A percentile compares a stretch with the other conserved stretches of the same genome.
Conservation (phyloP, 2,888 invertebrate genomes). For the Ditula angustiorana region DNA sequence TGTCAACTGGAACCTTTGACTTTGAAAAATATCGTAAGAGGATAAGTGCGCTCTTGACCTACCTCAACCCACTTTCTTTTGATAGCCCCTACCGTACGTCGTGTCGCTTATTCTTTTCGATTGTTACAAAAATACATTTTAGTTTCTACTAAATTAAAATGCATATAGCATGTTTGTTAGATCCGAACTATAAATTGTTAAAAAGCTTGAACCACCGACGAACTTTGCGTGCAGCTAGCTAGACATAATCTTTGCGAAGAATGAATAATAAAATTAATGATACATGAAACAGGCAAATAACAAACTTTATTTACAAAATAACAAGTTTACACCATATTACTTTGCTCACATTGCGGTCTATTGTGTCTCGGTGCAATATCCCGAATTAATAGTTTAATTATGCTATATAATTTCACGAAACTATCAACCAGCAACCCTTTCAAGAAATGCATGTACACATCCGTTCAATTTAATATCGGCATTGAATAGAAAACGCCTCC, state of each 20-base stretch:
- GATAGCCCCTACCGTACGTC: constrained; percentile 7
- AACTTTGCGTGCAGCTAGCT: constrained; percentile 32
- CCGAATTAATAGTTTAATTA: constrained; percentile 37
- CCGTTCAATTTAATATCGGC: constrained; percentile 72
- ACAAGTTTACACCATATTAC: neutral
- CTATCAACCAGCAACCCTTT: constrained; percentile 58
- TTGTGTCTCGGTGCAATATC: constrained; percentile 9
- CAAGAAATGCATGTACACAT: constrained; percentile 61
- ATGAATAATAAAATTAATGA: constrained; percentile 30
- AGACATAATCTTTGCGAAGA: constrained; percentile 31
- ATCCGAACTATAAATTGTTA: constrained; percentile 17
- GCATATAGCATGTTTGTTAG: constrained; percentile 8
- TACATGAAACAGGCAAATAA: constrained; percentile 10
- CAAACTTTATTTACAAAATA: constrained; percentile 11
- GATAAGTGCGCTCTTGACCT: constrained; percentile 26
- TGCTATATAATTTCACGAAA: constrained; percentile 51
- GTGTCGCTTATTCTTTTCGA: constrained; percentile 1
- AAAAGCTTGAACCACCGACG: constrained; percentile 29
- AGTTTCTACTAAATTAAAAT: constrained; percentile 14
- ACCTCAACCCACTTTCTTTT: constrained; percentile 22
- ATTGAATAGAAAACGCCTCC: constrained; percentile 76
- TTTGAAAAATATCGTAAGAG: constrained; percentile 12
- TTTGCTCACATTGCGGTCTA: neutral
- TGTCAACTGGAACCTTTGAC: neutral
- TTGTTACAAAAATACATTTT: neutral